Percentiles rank a stretch among this genome's conserved stretches.
Conservation (phyloP, 2,797 vertebrate genomes). For the Calcarius lapponicus region DNA sequence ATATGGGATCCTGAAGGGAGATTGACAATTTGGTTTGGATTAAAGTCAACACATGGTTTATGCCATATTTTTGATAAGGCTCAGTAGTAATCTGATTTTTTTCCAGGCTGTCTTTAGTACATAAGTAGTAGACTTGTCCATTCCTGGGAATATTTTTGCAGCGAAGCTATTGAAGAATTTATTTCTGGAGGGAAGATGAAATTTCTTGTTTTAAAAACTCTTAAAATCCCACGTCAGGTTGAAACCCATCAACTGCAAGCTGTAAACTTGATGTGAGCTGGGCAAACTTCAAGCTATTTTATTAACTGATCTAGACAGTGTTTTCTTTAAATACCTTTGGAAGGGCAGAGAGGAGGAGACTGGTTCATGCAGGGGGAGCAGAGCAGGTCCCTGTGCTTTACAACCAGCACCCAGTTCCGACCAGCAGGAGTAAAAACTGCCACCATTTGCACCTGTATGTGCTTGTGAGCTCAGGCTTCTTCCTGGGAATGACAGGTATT, state of each 20-base stretch:
- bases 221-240: not conserved
- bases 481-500: no score
- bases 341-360: not conserved
- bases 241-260: not conserved
- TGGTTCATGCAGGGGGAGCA: not conserved
- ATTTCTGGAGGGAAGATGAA: constrained; percentile 24
- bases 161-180: constrained; percentile 28
- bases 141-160: not conserved
- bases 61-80: constrained; percentile 47
- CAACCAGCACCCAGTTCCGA: not conserved
- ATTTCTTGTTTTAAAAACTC: constrained; percentile 13
- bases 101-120: not conserved
- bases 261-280: not conserved
- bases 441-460: rapidly evolving
- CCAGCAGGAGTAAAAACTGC: not conserved
- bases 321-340: not conserved
- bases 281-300: not conserved
- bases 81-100: not conserved
- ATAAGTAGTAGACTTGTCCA: not conserved
- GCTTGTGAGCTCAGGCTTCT: not conserved
- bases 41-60: constrained; percentile 25
- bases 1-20: constrained; percentile 13
- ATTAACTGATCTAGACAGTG: not conserved
- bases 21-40: constrained; percentile 58
- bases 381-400: not conserved